These are phyloP conservation scores for Halichoerus grypus DNA, from an alignment of 2,113 vertebrate genomes.

Conservation along the genomic window DNA sequence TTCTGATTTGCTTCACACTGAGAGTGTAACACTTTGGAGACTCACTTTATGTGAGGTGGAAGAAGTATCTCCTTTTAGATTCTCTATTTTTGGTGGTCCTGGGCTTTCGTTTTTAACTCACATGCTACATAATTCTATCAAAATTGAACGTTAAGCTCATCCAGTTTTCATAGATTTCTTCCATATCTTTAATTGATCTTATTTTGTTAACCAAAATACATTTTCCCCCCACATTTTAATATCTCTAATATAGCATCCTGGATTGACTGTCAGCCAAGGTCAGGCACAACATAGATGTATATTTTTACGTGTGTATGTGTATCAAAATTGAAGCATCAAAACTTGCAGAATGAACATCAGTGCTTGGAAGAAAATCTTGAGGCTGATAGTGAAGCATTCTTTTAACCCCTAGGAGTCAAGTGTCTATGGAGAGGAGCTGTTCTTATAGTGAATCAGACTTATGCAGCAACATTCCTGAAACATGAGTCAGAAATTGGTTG, in stretches of 20 bases:
- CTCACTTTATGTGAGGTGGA: not conserved
- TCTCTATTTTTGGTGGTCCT: not conserved
- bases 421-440: not conserved
- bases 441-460: not conserved
- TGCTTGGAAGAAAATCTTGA: conserved; percentile 36
- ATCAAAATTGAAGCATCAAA: not conserved
- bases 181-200: not conserved
- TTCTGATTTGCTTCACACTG: not conserved
- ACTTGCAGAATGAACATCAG: not conserved
- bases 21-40: not conserved
- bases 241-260: not conserved
- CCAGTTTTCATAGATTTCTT: not conserved
- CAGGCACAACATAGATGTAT: not conserved
- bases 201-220: conserved; percentile 21
- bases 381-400: not conserved
- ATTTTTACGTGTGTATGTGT: not conserved
- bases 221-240: not conserved
- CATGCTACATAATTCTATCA: not conserved
- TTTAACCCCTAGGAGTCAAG: not conserved
- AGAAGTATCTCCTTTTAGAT: not conserved
- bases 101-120: not conserved
- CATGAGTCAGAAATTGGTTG: not conserved
- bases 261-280: not conserved
- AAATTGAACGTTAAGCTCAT: not conserved
- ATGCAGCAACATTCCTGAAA: not conserved